Base-by-base conservation (phyloP, 1,140 invertebrate species). In the Eriosoma lanigerum region DNA sequence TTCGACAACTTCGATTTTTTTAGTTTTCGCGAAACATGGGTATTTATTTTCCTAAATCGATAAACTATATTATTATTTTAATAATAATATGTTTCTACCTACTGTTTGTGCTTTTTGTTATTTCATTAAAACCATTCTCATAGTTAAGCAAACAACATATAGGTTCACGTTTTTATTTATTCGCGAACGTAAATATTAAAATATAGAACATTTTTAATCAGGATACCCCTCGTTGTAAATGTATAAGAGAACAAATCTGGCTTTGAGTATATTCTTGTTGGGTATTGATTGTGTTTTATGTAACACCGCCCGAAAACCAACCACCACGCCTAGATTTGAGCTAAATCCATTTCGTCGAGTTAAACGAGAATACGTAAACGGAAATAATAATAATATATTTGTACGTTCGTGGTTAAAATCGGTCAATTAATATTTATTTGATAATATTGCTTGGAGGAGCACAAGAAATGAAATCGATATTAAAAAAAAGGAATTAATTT, bases 261-360 rank as follows among this genome's bases (percentile, higher is more conserved):
- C 15, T 17, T 15, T 1, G 52, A 26, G 32, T 58, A 21, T 60
- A 21, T 60, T 76, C 21, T 44, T 4, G 21, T 56, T 76, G n/a
- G n/a, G n/a, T n/a, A 76, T 76, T 44, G 54, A 76, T 76, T 60
- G 8, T 17, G 32, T 60, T 76, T 56, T 48, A n/a, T 15, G 19
- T 26, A 48, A 73, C 17, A 50, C 70, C 26, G 17, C 29, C 70
- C 10, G 9, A 21, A 56, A 73, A 3, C 46, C 46, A 26, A 0
- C 19, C 32, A 4, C 10, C 32, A 38, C n/a, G 32, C 29, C 64
- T 46, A 4, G 64, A 38, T 64, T 64, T 3, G 8, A 62, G 26
- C 19, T 21, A 44, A 66, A 44, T 44, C 62, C 32, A 46, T 3
- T 0, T 5, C 38, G n/a, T 44, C 1, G 17, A 44, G 60, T 62